Conservation (phyloP, 1,140 invertebrate species). For the Teleopsis dalmanni region DNA sequence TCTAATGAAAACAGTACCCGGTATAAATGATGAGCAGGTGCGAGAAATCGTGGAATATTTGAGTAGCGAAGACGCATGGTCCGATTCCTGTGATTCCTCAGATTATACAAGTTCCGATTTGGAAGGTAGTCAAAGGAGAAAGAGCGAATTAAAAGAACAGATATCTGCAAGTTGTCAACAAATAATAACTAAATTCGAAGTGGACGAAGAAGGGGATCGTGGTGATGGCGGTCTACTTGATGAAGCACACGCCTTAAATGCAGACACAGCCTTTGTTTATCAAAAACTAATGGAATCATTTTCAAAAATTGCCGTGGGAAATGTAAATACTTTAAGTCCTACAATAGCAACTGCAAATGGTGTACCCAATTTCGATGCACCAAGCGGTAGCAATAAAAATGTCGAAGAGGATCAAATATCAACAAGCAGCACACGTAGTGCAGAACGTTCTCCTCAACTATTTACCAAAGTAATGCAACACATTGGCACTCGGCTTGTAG, state of each 20-base stretch:
- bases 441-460: slow-evolving; percentile 73
- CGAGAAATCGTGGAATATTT: slow-evolving; percentile 85
- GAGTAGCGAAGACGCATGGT: slow-evolving; percentile 86
- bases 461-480: slow-evolving; percentile 89
- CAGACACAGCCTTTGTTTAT: slow-evolving; percentile 74
- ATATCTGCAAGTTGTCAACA: slow-evolving; percentile 81
- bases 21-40: slow-evolving; percentile 81
- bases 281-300: slow-evolving; percentile 74
- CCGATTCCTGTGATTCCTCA: slow-evolving; percentile 83
- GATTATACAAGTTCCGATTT: slow-evolving; percentile 84
- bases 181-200: slow-evolving; percentile 78
- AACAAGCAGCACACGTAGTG: slow-evolving; percentile 31
- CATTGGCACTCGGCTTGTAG: slow-evolving; percentile 79
- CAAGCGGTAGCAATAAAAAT: neutral
- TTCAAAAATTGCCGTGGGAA: slow-evolving; percentile 57
- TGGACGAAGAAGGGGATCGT: slow-evolving; percentile 47
- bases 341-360: slow-evolving; percentile 16
- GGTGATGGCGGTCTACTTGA: slow-evolving; percentile 54
- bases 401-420: slow-evolving; percentile 20
- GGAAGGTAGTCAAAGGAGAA: slow-evolving; percentile 54
- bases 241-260: slow-evolving; percentile 52
- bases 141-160: slow-evolving; percentile 70
- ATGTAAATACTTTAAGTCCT: slow-evolving; percentile 24
- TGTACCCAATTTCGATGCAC: too few relatives aligned
- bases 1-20: slow-evolving; percentile 86